Percentiles rank a stretch among this genome's conserved stretches.
phyloP scores from a whole-genome alignment of 2,113 vertebrate genomes.

The Pelvicachromis taeniatus region DNA sequence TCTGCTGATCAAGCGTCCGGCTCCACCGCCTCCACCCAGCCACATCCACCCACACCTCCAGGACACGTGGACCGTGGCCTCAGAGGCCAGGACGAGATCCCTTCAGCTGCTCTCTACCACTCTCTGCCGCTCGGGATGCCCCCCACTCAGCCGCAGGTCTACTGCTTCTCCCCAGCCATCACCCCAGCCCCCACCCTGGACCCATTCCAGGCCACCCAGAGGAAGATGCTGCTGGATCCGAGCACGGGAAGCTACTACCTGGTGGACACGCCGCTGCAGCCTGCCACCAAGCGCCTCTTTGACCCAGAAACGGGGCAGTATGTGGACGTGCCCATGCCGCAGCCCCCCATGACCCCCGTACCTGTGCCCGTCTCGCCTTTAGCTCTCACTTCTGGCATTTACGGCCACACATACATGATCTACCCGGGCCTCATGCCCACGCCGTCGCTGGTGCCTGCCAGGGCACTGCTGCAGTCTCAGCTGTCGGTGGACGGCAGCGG shows the following conservation, averaged over 20 bases:
- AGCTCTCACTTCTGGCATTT: constrained; percentile 81
- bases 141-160: constrained; percentile 69
- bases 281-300: constrained; percentile 83
- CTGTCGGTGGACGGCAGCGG: constrained; percentile 52
- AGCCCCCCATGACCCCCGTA: constrained; percentile 71
- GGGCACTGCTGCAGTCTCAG: constrained; percentile 71
- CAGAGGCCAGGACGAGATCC: constrained; percentile 45
- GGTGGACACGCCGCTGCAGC: constrained; percentile 88
- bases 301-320: constrained; percentile 95
- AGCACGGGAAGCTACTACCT: constrained; percentile 91
- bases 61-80: background rate
- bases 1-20: constrained; percentile 24
- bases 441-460: constrained; percentile 73
- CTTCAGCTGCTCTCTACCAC: constrained; percentile 76
- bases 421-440: constrained; percentile 86
- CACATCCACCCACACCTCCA: constrained; percentile 42
- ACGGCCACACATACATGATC: constrained; percentile 87
- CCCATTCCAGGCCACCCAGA: constrained; percentile 80
- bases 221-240: constrained; percentile 92
- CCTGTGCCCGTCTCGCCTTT: constrained; percentile 75
- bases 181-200: constrained; percentile 67
- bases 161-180: constrained; percentile 81
- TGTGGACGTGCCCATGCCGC: constrained; percentile 86
- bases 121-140: constrained; percentile 67
- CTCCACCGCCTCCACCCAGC: constrained; percentile 55